Base-by-base conservation (phyloP, 2,888 invertebrate genomes). In the Sturmia bella region DNA sequence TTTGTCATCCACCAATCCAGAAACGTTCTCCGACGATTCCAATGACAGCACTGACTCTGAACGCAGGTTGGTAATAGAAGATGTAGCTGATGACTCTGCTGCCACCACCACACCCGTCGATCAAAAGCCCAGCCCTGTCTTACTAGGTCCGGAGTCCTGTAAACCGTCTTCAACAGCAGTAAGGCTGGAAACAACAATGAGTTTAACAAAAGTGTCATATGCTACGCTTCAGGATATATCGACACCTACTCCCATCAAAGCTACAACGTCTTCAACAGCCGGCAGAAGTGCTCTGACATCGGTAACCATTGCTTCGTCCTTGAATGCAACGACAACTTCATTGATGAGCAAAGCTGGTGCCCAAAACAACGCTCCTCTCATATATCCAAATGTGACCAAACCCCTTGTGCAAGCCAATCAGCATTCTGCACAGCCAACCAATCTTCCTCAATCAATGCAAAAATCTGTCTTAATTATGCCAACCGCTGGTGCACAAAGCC, bases 21-120 rank as follows among this genome's bases (percentile, higher is more conserved):
- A 84, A 17, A 85, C 87, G 52, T 89, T 90, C 32, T 93, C 93
- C 48, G 93, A 93, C 11, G 93, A 93, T 77, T 93, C 93, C 7
- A 92, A 93, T 1, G 94, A 94, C 78, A 93, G 93, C 85, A 94
- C 93, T 61, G 94, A 94, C 88, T 94, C 94, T 0, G 94, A 94
- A 84, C 92, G 93, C 76, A 91, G 93, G 9, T 88, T 94, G 21
- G 92, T 94, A 0, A 94, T 94, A 59, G 94, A 92, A 61, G 91
- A 91, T 73, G 89, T 91, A 4, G 86, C 91, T 86, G 85, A 91
- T 85, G 87, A 91, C 72, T 84, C 84, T 13, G 61, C 80, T 1
- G 82, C 85, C 5, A 63, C 78, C 3, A 78, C 74, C 11, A 82
- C 82, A 32, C 78, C 74, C 4, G 61, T 82, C 3, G 85, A 86